Evolutionary conservation across 2,797 vertebrate genomes (phyloP).

Genomic region (Allobates femoralis): DNA sequence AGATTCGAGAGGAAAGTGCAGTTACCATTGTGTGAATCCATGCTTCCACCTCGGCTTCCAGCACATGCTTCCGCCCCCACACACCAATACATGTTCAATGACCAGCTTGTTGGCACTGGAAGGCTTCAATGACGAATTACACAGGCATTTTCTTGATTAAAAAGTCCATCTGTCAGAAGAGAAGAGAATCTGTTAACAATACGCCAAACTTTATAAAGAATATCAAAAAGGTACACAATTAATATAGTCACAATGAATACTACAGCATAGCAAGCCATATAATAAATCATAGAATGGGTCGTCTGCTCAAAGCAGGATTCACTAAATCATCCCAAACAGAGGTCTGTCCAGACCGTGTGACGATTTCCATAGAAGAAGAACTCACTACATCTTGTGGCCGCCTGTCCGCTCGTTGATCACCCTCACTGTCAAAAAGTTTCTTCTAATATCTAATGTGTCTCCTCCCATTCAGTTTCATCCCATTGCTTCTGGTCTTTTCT

Average conservation of each 20-base stretch:
- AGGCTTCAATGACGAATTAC: constrained; percentile 44
- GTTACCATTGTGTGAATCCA: constrained; percentile 82
- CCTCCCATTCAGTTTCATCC: no score
- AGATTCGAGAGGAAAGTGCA: background rate
- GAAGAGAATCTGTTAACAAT: background rate
- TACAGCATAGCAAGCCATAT: background rate
- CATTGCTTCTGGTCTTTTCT: no score
- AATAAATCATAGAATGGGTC: background rate
- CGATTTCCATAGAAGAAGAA: no score
- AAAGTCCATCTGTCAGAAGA: constrained; percentile 9
- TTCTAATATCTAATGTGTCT: no score
- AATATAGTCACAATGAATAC: background rate
- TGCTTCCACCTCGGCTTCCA: constrained; percentile 70
- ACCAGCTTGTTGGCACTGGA: constrained; percentile 50
- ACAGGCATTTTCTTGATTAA: background rate
- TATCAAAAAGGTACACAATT: background rate
- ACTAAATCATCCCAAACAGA: no score
- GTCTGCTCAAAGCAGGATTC: no score
- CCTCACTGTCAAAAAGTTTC: no score
- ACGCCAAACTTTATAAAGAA: background rate
- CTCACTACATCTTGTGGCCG: no score
- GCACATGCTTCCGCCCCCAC: constrained; percentile 80
- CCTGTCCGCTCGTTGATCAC: no score
- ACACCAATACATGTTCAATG: constrained; percentile 89
- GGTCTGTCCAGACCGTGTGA: no score